phyloP scores from a whole-genome alignment of 2,113 vertebrate species.

The Xerus inauris region DNA sequence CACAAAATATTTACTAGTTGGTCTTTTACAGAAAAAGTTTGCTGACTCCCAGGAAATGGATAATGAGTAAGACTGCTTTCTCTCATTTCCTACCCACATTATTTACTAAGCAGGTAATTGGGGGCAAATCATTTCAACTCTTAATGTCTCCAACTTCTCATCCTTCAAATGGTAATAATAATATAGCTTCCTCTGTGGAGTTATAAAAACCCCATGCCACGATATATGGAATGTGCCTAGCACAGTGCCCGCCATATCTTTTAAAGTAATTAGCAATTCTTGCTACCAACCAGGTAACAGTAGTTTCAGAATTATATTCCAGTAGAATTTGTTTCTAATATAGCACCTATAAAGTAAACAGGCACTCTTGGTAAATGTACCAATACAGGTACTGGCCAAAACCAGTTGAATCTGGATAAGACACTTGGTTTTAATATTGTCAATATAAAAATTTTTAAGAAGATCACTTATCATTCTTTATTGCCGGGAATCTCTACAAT shows the following conservation, averaged over 20 bases:
- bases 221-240: not conserved
- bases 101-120: conserved; percentile 1
- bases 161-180: not conserved
- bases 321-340: conserved; percentile 34
- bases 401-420: not conserved
- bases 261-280: not conserved
- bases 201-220: not conserved
- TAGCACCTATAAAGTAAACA: not conserved
- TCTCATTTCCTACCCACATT: not conserved
- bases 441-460: conserved; percentile 62
- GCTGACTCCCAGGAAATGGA: not conserved
- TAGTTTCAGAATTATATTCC: not conserved
- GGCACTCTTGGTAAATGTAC: not conserved
- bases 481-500: conserved; percentile 57
- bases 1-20: not conserved
- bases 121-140: not conserved
- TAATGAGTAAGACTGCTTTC: fast-evolving
- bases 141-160: not conserved
- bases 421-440: conserved; percentile 60
- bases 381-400: not conserved
- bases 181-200: not conserved
- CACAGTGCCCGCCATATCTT: not conserved
- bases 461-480: conserved; percentile 72
- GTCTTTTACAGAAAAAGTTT: not conserved
- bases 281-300: not conserved